Conservation (phyloP, 2,888 invertebrate species). For the Hypolimnas misippus region DNA sequence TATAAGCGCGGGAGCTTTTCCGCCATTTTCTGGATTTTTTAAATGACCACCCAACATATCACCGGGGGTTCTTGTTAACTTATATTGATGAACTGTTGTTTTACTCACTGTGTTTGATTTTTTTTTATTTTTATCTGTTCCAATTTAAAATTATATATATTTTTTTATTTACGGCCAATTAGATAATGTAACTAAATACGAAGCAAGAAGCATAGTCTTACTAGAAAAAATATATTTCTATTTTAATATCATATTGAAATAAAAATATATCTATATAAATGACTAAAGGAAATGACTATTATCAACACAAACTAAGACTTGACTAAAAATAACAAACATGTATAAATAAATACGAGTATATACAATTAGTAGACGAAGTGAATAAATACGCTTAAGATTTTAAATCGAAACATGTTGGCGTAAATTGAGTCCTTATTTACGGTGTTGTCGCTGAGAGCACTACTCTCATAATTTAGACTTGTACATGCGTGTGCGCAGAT, state of each 20-base stretch:
- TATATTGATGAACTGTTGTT: not conserved
- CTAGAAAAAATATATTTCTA: too few species aligned
- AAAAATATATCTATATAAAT: too few species aligned
- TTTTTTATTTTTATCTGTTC: not conserved
- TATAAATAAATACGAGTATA: not conserved
- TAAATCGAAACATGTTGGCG: slow-evolving; percentile 50
- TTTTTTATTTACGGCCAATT: not conserved
- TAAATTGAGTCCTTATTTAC: slow-evolving; percentile 55
- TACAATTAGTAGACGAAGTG: not conserved
- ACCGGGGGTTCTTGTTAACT: slow-evolving; percentile 32
- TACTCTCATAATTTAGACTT: slow-evolving; percentile 50
- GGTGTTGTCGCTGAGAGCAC: slow-evolving; percentile 42
- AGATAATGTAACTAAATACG: too few species aligned
- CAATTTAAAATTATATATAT: not conserved
- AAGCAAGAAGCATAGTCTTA: too few species aligned
- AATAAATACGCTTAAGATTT: slow-evolving; percentile 36
- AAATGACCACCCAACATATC: slow-evolving; percentile 43
- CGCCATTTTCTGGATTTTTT: slow-evolving; percentile 67
- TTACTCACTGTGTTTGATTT: too few species aligned
- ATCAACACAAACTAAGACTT: too few species aligned
- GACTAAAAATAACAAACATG: not conserved
- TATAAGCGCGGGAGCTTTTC: slow-evolving; percentile 71
- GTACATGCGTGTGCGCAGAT: slow-evolving; percentile 50
- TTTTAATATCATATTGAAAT: not conserved
- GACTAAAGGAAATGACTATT: too few species aligned